A percentile compares a stretch with the other conserved stretches of the same genome.
These are phyloP conservation scores for Neofelis nebulosa DNA, from an alignment of 2,113 vertebrate species.

Conservation along the genomic window DNA sequence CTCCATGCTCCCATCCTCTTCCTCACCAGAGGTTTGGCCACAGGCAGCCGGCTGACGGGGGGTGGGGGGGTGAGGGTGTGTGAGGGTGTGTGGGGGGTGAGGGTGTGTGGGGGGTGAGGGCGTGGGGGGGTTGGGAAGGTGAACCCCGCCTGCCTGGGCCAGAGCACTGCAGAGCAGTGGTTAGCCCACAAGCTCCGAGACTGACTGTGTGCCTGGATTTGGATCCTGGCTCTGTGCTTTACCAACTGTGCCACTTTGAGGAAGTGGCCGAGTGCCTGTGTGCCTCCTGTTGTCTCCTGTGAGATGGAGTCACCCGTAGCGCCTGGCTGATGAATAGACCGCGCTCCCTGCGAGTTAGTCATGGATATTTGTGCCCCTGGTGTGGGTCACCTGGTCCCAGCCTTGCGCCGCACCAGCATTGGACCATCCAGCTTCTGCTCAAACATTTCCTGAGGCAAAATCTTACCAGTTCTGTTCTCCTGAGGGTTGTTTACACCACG, in stretches of 20 bases:
- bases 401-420: rapidly evolving
- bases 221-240: background rate
- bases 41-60: background rate
- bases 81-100: too few species aligned
- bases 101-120: too few species aligned
- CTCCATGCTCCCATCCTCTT: background rate
- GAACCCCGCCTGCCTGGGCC: rapidly evolving
- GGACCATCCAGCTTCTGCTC: background rate
- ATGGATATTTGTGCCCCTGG: rapidly evolving
- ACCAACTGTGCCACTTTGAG: background rate
- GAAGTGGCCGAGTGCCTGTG: rapidly evolving
- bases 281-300: background rate
- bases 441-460: background rate
- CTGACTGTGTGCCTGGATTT: background rate
- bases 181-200: background rate
- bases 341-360: rapidly evolving
- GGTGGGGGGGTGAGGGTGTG: too few species aligned
- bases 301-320: background rate
- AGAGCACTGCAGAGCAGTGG: rapidly evolving
- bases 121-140: too few species aligned
- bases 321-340: background rate
- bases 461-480: background rate
- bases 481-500: background rate
- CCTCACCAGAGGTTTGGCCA: background rate
- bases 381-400: background rate